These are phyloP conservation scores for Phasianus colchicus DNA, from an alignment of 2,113 vertebrate species.

Conservation along the genomic window DNA sequence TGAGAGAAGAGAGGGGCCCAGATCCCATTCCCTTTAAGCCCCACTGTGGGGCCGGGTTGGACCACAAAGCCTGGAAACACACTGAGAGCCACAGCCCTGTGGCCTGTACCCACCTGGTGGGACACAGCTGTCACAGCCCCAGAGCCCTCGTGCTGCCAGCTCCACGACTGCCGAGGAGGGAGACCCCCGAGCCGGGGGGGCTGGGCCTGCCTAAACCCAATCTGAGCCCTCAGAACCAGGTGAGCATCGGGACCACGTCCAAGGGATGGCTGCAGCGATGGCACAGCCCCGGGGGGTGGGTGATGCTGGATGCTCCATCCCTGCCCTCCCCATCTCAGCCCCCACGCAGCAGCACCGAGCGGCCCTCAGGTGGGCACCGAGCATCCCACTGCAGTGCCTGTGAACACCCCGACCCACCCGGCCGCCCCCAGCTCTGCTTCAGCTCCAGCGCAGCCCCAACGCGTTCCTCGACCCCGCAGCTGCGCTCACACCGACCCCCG, in stretches of 20 bases:
- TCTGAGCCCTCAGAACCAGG: neutral
- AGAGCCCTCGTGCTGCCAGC: accelerated
- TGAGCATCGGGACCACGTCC: neutral
- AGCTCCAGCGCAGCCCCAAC: too few species aligned
- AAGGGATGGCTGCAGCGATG: neutral
- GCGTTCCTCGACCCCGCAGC: neutral
- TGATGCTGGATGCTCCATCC: neutral
- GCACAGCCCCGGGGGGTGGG: neutral
- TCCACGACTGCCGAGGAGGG: neutral
- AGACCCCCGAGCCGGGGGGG: neutral
- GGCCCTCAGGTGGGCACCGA: neutral
- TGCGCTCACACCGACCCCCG: neutral
- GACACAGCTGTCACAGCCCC: accelerated
- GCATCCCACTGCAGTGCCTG: neutral
- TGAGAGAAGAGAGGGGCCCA: neutral
- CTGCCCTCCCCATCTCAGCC: neutral
- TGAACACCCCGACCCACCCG: neutral
- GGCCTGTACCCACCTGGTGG: neutral
- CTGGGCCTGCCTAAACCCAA: neutral
- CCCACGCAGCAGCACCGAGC: neutral
- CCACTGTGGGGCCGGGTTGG: neutral
- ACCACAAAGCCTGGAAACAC: neutral
- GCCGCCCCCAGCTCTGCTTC: neutral
- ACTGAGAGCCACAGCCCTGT: neutral
- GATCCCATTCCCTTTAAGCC: neutral